These are phyloP conservation scores for Planococcus citri DNA, from an alignment of 1,140 invertebrate species.

Conservation along the genomic window DNA sequence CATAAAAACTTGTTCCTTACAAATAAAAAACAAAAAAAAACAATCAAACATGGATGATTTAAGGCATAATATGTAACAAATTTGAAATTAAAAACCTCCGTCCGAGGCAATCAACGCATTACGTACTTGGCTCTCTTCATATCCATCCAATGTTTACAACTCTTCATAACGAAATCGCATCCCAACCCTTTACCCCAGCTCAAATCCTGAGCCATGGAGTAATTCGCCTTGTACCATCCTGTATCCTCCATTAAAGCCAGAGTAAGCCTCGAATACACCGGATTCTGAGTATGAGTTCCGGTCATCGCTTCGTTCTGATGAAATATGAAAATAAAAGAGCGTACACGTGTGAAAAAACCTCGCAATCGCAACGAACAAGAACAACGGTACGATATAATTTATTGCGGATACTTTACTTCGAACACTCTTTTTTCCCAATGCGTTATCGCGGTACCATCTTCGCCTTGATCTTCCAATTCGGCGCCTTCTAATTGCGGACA, in stretches of 20 bases:
- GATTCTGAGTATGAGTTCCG: constrained; percentile 96
- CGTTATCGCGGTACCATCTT: constrained; percentile 88
- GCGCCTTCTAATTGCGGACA: constrained; percentile 86
- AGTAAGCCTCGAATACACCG: constrained; percentile 90
- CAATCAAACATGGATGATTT: too few relatives aligned
- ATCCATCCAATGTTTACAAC: constrained; percentile 94
- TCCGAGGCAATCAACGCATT: too few relatives aligned
- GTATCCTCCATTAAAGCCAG: constrained; percentile 97
- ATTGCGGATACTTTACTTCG: constrained; percentile 53
- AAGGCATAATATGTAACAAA: neutral
- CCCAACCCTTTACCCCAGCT: constrained; percentile 83
- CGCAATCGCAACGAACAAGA: neutral
- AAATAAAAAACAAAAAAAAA: too few relatives aligned
- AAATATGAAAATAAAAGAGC: constrained; percentile 30
- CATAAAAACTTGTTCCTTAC: too few relatives aligned
- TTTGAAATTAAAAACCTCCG: neutral
- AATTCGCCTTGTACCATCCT: constrained; percentile 86
- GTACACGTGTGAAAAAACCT: neutral
- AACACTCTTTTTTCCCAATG: constrained; percentile 98
- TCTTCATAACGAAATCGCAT: constrained; percentile 86
- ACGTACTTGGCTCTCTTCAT: constrained; percentile 39
- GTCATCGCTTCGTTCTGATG: constrained; percentile 97
- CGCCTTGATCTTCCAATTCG: constrained; percentile 95
- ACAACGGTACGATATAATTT: too few relatives aligned
- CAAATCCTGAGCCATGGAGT: constrained; percentile 72